Conservation (phyloP, 2,888 invertebrate species). For the Omphaloscelis lunosa region DNA sequence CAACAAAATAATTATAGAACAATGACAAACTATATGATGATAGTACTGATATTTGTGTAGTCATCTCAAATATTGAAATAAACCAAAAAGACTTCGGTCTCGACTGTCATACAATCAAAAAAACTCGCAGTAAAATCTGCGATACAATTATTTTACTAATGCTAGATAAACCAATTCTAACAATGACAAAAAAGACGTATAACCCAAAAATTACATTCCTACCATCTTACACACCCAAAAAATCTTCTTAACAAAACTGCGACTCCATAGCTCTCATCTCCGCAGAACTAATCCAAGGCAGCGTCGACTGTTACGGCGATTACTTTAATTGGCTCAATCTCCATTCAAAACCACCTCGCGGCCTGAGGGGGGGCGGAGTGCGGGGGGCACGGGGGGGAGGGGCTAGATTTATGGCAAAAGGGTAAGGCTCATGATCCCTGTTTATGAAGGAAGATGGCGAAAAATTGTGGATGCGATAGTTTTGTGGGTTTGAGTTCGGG, state of each 20-base stretch:
- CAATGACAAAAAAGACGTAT: too few species aligned
- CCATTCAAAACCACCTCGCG: conserved; percentile 91
- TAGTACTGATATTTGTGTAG: too few species aligned
- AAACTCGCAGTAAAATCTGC: neutral
- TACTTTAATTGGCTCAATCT: conserved; percentile 93
- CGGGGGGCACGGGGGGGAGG: conserved; percentile 76
- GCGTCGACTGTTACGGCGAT: conserved; percentile 93
- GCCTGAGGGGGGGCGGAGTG: conserved; percentile 71
- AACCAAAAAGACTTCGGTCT: too few species aligned
- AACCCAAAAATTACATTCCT: too few species aligned
- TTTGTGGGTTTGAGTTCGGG: conserved; percentile 49
- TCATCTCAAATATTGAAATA: neutral
- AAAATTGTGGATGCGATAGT: conserved; percentile 79
- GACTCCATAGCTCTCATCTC: conserved; percentile 74
- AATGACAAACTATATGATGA: too few species aligned
- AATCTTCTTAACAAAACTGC: conserved; percentile 42
- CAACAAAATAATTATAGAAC: too few species aligned
- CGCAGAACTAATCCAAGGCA: conserved; percentile 92
- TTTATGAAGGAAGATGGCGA: conserved; percentile 90
- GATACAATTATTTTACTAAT: neutral
- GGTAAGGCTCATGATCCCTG: conserved; percentile 89
- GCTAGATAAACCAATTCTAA: neutral
- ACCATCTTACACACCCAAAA: conserved; percentile 6
- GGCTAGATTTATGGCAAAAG: conserved; percentile 89
- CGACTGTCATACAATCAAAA: neutral